Evolutionary conservation across 2,113 vertebrate genomes (phyloP).

Genomic region (Serilophus lunatus): DNA sequence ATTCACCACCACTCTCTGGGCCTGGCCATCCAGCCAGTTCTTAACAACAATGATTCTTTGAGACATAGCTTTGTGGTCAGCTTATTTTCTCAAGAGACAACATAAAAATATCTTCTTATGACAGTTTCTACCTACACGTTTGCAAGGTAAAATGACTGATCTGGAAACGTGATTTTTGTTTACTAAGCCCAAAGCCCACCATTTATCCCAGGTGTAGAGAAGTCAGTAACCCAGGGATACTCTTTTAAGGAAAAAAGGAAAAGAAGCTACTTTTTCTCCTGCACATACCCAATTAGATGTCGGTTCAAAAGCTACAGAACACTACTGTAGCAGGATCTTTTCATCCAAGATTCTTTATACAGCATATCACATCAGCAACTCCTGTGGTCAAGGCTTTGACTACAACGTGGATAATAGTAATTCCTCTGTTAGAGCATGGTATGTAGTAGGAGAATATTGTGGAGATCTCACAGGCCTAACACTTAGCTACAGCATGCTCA

Average conservation of each 20-base stretch:
- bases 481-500: background rate
- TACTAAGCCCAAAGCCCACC: background rate
- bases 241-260: background rate
- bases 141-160: background rate
- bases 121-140: background rate
- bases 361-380: background rate
- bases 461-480: background rate
- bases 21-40: rapidly evolving
- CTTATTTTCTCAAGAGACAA: background rate
- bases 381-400: background rate
- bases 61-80: background rate
- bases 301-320: background rate
- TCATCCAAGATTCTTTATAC: background rate
- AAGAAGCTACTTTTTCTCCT: background rate
- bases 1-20: background rate
- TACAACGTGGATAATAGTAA: background rate
- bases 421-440: background rate
- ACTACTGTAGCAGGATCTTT: background rate
- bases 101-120: background rate
- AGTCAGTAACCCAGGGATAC: background rate
- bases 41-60: background rate
- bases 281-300: background rate
- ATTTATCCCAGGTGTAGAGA: background rate
- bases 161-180: background rate
- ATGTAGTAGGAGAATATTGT: background rate